Evolutionary conservation across 2,888 invertebrate species (phyloP).

Genomic region (Drosophila putrida): DNA sequence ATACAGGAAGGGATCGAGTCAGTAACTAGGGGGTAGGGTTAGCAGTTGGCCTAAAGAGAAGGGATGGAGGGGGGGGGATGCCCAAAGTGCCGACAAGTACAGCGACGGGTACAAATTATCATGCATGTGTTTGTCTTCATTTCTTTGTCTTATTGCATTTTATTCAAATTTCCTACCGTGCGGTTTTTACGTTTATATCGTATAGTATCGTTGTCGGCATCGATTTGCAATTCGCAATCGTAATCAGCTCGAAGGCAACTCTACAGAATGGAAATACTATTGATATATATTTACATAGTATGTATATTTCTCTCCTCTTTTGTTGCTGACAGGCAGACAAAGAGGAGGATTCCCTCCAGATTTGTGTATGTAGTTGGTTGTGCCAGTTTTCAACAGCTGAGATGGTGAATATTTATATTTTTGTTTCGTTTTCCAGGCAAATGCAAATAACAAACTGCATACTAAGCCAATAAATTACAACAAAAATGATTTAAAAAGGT

Average conservation of each 20-base stretch:
- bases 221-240: conserved; percentile 82
- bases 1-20: conserved; percentile 29
- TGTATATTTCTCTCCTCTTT: conserved; percentile 22
- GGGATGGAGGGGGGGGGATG: conserved; percentile 11
- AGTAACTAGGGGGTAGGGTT: conserved; percentile 11
- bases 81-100: conserved; percentile 73
- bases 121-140: conserved; percentile 67
- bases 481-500: not conserved
- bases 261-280: conserved; percentile 41
- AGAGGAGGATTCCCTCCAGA: conserved; percentile 36
- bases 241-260: conserved; percentile 71
- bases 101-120: conserved; percentile 71
- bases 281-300: conserved; percentile 11
- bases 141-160: conserved; percentile 81
- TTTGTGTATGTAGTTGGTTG: conserved; percentile 53
- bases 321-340: conserved; percentile 46
- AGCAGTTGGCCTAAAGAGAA: not conserved
- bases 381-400: conserved; percentile 61
- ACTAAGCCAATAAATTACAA: not conserved
- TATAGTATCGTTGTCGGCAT: conserved; percentile 57
- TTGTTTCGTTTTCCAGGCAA: conserved; percentile 10
- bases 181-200: conserved; percentile 76
- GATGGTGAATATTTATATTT: conserved; percentile 68
- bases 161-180: conserved; percentile 82
- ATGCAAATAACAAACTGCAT: not conserved